Base-by-base conservation (phyloP, 2,888 invertebrate species). In the Cryptophagus acutangulus region DNA sequence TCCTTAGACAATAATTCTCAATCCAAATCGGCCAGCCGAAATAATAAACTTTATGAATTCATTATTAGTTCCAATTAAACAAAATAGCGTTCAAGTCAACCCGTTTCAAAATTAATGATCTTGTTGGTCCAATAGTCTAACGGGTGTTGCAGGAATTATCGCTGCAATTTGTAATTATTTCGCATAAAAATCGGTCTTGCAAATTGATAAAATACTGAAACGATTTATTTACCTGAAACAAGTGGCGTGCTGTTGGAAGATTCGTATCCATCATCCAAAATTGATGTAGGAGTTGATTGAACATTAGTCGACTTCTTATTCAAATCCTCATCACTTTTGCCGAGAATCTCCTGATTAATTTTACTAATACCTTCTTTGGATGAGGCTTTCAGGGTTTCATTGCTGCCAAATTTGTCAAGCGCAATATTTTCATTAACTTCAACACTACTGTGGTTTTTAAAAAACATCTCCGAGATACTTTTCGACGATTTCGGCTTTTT, bases 171-270 rank as follows among this genome's bases (percentile, higher is more conserved):
- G n/a, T n/a, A n/a, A n/a, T n/a, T n/a, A n/a, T n/a, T n/a, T n/a
- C n/a, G n/a, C n/a, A n/a, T n/a, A n/a, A n/a, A n/a, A n/a, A n/a
- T n/a, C n/a, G n/a, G n/a, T n/a, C n/a, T n/a, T n/a, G n/a, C n/a
- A n/a, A n/a, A n/a, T n/a, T n/a, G n/a, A n/a, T n/a, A n/a, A n/a
- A n/a, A n/a, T n/a, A n/a, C n/a, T n/a, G n/a, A n/a, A n/a, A n/a
- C n/a, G n/a, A n/a, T n/a, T n/a, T n/a, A n/a, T 69, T 67, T 61
- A 79, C 79, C 79, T 44, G 78, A 74, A 13, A 80, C 79, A 43
- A 78, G 71, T 1, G 81, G 81, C 2, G 81, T 81, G 61, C 79
- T 80, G 54, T 78, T 77, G 10, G 78, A 80, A 1, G 79, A 79
- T 45, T 79, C 81, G 59, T 81, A 81, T 1, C 81, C 81, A 52